These are phyloP conservation scores for Pan paniscus DNA, from an alignment of 2,113 vertebrate species.

Conservation along the genomic window DNA sequence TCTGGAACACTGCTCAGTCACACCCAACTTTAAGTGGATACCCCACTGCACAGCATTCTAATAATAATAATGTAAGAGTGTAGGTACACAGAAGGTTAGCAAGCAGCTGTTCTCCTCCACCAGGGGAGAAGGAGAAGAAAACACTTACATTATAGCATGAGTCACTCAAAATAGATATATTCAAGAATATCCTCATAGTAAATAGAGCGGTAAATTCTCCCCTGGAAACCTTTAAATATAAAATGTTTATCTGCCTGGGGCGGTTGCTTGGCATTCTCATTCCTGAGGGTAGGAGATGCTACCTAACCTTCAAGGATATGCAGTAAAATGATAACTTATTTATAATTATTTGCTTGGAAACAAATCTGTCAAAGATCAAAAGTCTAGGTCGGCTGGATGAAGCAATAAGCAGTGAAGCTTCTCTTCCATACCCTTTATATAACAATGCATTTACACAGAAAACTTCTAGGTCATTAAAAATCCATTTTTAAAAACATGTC, in stretches of 20 bases:
- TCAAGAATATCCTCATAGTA: background rate
- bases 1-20: background rate
- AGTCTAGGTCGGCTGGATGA: background rate
- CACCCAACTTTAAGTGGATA: background rate
- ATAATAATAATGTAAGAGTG: background rate
- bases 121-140: background rate
- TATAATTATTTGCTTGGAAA: constrained; percentile 3
- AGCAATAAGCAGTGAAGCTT: background rate
- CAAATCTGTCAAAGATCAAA: background rate
- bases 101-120: background rate
- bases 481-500: background rate
- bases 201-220: background rate
- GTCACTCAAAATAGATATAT: background rate
- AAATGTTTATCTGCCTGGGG: background rate
- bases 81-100: background rate
- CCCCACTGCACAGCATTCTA: background rate
- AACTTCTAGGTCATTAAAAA: background rate
- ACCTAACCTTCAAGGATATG: background rate
- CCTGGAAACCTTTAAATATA: background rate
- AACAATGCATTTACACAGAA: background rate
- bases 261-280: background rate
- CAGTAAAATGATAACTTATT: background rate
- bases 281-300: background rate
- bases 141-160: background rate
- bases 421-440: background rate